Conservation (phyloP, 2,797 vertebrate genomes). For the Hydrocynus forskahlii region DNA sequence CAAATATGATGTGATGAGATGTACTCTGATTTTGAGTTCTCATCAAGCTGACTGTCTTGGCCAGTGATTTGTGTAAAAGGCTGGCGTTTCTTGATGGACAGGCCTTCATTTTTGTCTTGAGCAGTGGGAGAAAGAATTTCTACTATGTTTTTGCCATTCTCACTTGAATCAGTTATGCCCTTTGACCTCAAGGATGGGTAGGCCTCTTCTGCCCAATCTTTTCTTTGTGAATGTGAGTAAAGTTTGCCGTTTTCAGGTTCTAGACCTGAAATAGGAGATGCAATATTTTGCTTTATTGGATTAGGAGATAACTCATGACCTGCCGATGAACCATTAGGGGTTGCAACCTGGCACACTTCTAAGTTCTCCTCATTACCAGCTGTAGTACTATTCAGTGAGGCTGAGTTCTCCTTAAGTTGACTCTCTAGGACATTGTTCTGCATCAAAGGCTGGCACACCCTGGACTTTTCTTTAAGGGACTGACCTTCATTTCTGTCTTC, state of each 20-base stretch:
- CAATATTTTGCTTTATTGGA: not conserved
- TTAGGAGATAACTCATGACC: not conserved
- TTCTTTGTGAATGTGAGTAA: not conserved
- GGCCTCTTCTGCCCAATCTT: constrained; percentile 5
- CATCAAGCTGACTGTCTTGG: not conserved
- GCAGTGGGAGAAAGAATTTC: not conserved
- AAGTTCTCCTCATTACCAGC: not conserved
- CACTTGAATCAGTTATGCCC: not conserved
- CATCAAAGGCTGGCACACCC: not conserved
- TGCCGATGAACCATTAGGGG: no score
- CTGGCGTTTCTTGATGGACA: not conserved
- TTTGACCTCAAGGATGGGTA: not conserved
- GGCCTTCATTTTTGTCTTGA: not conserved
- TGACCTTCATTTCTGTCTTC: not conserved
- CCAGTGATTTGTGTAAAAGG: not conserved
- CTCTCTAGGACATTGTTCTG: not conserved
- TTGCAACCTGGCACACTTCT: not conserved
- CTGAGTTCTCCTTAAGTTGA: not conserved
- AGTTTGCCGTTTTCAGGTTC: constrained; percentile 20
- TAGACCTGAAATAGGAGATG: not conserved
- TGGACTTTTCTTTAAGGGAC: not conserved
- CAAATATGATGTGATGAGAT: not conserved
- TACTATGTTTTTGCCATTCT: not conserved
- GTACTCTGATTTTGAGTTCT: constrained; percentile 3
- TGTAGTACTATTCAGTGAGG: not conserved